Evolutionary conservation across 2,888 invertebrate genomes (phyloP), one percentile per base, ranked within the genome.

Genomic region (Lypha dubia): DNA sequence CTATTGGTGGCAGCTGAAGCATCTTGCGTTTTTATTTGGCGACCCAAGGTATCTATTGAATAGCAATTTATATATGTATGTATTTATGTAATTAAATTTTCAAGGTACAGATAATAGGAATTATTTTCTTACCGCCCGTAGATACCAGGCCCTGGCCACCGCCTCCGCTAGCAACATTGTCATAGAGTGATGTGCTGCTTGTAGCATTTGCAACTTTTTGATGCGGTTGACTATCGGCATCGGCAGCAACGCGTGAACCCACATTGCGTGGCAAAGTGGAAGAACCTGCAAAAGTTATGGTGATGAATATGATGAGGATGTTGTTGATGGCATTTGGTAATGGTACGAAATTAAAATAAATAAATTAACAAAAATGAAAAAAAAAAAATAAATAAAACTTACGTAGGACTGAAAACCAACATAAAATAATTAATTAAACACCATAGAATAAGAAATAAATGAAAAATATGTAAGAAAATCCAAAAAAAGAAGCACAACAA

Each of bases 101-200:
- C 4, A 32, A 22, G n/a, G 11, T 38, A 11, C 17, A 8, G n/a
- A n/a, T 15, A 13, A n/a, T 6, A 1, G 58, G 51, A 51, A 13
- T 4, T 24, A 44, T 13, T 32, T 15, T 13, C 82, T 67, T 71
- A 85, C 83, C 82, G 28, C 86, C 84, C 51, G 83, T 79, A 17
- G 86, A 74, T 74, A 62, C 77, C 63, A 86, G 44, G 6, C 77
- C 62, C 53, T 84, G 84, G 17, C 22, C 22, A 35, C 11, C 32
- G 11, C 56, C 90, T 80, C 91, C 89, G 79, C 90, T 88, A 76
- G 94, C 92, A 70, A 97, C 97, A 91, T 97, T 97, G 93, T 97
- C 97, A 90, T 97, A 97, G 63, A 98, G 94, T 73, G 97, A 97
- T 49, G 96, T 96, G 88, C 96, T 96, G 86, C 97, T 97, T n/a